These are phyloP conservation scores for Gibbula magus DNA, from an alignment of 2,888 invertebrate species.

Conservation along the genomic window DNA sequence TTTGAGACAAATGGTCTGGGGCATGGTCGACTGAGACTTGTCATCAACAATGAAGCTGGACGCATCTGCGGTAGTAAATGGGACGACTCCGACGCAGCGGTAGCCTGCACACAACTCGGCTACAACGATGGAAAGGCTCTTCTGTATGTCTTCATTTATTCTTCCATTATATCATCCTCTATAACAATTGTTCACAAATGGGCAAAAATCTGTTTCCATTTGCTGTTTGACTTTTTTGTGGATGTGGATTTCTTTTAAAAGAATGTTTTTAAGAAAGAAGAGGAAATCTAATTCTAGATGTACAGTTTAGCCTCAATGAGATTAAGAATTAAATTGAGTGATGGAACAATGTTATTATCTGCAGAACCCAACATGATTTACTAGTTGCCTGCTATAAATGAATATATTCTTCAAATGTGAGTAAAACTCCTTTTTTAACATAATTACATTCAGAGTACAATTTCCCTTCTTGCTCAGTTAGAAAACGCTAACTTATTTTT, in stretches of 20 bases:
- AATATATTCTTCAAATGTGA: background rate
- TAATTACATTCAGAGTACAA: background rate
- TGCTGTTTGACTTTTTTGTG: too few relatives aligned
- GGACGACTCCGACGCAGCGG: constrained; percentile 51
- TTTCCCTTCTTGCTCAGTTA: background rate
- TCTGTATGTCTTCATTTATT: constrained; percentile 5
- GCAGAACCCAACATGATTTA: too few relatives aligned
- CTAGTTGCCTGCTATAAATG: too few relatives aligned
- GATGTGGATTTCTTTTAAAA: too few relatives aligned
- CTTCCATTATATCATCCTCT: too few relatives aligned
- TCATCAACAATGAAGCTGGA: constrained; percentile 76
- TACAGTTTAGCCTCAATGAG: too few relatives aligned
- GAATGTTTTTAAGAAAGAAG: too few relatives aligned
- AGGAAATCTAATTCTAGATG: too few relatives aligned
- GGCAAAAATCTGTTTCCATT: too few relatives aligned
- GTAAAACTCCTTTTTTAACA: background rate
- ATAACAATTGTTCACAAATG: too few relatives aligned
- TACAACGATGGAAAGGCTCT: constrained; percentile 73
- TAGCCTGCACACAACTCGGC: constrained; percentile 57
- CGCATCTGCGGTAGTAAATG: constrained; percentile 55
- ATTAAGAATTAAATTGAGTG: too few relatives aligned
- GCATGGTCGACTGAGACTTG: constrained; percentile 79
- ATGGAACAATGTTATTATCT: too few relatives aligned
- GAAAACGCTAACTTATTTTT: background rate
- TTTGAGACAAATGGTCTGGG: constrained; percentile 44